Conservation (phyloP, 92 coral and sea anemone genomes). For the Metridium senile region DNA sequence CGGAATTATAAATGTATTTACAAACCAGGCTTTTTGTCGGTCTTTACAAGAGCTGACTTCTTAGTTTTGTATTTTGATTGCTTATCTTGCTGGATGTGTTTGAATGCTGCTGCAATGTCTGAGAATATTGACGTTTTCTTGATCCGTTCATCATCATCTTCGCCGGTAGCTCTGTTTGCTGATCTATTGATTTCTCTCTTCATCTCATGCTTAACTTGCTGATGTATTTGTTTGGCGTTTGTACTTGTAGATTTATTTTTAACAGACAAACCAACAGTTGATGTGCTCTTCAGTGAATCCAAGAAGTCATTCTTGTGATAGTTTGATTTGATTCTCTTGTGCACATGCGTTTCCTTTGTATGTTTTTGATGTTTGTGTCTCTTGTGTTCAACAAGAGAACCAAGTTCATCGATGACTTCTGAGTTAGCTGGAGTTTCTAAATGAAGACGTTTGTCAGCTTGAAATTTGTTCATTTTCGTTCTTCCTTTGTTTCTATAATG, state of each 20-base stretch:
- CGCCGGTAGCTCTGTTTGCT: neutral
- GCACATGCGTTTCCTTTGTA: neutral
- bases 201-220: neutral
- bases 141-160: neutral
- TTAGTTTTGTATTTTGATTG: conserved; percentile 2
- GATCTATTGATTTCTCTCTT: neutral
- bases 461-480: neutral
- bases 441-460: neutral
- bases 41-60: neutral
- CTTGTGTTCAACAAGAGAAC: too few relatives aligned
- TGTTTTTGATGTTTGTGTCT: neutral
- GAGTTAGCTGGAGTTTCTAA: neutral
- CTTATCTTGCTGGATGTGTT: conserved; percentile 3
- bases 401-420: too few relatives aligned
- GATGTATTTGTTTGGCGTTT: neutral
- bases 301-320: neutral
- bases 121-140: conserved; percentile 14
- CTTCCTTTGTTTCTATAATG: neutral
- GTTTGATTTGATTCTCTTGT: neutral
- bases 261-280: neutral
- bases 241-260: too few relatives aligned
- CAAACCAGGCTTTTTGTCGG: conserved; percentile 19
- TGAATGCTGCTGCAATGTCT: conserved; percentile 22
- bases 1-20: too few relatives aligned
- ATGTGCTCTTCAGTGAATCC: neutral